phyloP scores from a whole-genome alignment of 2,888 invertebrate genomes.

The Rosalia funebris region DNA sequence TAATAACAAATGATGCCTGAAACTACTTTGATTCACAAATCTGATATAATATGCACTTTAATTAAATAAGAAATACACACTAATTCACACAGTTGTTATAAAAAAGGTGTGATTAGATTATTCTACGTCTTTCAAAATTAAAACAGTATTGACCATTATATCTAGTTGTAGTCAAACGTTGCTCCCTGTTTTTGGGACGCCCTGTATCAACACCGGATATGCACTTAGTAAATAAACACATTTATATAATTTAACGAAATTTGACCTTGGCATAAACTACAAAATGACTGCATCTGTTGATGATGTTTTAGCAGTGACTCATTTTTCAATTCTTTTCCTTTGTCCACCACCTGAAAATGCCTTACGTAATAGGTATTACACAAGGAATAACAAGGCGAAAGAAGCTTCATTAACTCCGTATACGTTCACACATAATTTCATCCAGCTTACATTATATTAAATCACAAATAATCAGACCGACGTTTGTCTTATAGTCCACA shows the following conservation, averaged over 20 bases:
- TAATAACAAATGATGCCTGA: too few relatives aligned
- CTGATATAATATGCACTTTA: too few relatives aligned
- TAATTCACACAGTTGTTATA: too few relatives aligned
- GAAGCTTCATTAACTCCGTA: neutral
- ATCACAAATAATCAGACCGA: constrained; percentile 2
- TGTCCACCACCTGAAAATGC: neutral
- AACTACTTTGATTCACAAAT: too few relatives aligned
- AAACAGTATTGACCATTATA: too few relatives aligned
- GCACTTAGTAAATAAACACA: constrained; percentile 9
- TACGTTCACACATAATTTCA: neutral
- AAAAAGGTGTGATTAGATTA: too few relatives aligned
- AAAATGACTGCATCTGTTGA: neutral
- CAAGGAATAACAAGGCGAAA: neutral
- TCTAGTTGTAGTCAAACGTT: too few relatives aligned
- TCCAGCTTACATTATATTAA: constrained; percentile 3
- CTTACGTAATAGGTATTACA: too few relatives aligned
- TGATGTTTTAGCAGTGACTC: neutral
- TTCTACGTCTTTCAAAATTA: too few relatives aligned
- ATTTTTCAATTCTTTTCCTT: neutral
- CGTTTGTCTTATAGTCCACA: constrained; percentile 2
- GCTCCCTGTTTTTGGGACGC: too few relatives aligned
- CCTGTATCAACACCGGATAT: constrained; percentile 1
- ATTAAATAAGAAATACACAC: too few relatives aligned
- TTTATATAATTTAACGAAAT: constrained; percentile 6
- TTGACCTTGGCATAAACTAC: constrained; percentile 2